Evolutionary conservation across 1,140 invertebrate species (phyloP).

Genomic region (Lethrus apterus): DNA sequence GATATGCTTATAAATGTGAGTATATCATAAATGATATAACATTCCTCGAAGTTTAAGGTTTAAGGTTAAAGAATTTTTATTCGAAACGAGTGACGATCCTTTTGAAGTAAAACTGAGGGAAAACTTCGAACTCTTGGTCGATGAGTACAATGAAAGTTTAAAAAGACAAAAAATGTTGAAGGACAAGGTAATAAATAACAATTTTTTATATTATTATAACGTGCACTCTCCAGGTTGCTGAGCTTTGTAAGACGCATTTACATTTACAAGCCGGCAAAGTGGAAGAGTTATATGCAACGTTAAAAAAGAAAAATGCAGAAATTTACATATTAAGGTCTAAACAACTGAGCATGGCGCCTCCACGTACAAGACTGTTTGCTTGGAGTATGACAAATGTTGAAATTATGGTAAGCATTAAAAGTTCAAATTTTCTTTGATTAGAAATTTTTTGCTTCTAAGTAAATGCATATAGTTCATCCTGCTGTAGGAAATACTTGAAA

Average conservation of each 20-base stretch:
- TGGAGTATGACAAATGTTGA: slow-evolving; percentile 75
- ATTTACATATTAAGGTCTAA: slow-evolving; percentile 91
- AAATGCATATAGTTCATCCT: too few species aligned
- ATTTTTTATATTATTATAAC: slow-evolving; percentile 4
- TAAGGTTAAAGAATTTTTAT: slow-evolving; percentile 70
- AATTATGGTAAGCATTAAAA: slow-evolving; percentile 29
- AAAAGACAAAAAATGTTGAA: slow-evolving; percentile 88
- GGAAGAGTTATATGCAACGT: slow-evolving; percentile 79
- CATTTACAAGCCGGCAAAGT: slow-evolving; percentile 79
- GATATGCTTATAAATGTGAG: slow-evolving; percentile 82
- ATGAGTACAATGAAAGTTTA: slow-evolving; percentile 92
- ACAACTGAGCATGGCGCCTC: slow-evolving; percentile 67
- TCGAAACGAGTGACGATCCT: slow-evolving; percentile 95
- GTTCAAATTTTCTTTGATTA: not conserved
- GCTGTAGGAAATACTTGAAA: too few species aligned
- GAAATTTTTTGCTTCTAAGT: not conserved
- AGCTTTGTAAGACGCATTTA: slow-evolving; percentile 72
- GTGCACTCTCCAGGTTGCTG: slow-evolving; percentile 44
- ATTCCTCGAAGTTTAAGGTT: slow-evolving; percentile 18
- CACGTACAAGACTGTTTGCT: slow-evolving; percentile 69
- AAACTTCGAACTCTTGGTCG: slow-evolving; percentile 92
- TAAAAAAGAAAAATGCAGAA: slow-evolving; percentile 84
- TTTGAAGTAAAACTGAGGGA: slow-evolving; percentile 95
- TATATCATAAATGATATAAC: slow-evolving; percentile 9
- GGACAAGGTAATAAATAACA: slow-evolving; percentile 57